A percentile compares a stretch with the other conserved stretches of the same genome.
Evolutionary conservation across 2,888 invertebrate species (phyloP).

Genomic region (Parthenolecanium corni): DNA sequence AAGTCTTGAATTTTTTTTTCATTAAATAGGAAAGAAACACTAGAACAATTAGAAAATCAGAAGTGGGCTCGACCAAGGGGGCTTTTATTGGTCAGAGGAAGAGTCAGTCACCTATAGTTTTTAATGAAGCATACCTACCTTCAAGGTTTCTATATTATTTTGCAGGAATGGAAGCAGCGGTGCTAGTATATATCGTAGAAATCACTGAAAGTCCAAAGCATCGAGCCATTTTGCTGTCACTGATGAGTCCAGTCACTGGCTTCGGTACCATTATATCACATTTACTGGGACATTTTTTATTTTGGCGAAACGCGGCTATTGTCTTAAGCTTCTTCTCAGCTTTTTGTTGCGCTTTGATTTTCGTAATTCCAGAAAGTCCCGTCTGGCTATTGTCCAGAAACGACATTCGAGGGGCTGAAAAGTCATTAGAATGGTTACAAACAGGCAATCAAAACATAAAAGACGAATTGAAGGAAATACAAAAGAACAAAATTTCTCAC

Average conservation of each 20-base stretch:
- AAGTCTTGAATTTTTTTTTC: too few species aligned
- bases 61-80: too few species aligned
- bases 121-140: too few species aligned
- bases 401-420: background rate
- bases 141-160: too few species aligned
- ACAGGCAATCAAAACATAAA: conserved; percentile 51
- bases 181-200: conserved; percentile 56
- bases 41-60: too few species aligned
- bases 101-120: too few species aligned
- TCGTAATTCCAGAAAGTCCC: conserved; percentile 42
- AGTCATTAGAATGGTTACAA: conserved; percentile 40
- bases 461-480: conserved; percentile 49
- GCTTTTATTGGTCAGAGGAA: too few species aligned
- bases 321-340: background rate
- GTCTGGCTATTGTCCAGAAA: conserved; percentile 1
- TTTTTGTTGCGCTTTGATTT: conserved; percentile 35
- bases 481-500: background rate
- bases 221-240: conserved; percentile 53
- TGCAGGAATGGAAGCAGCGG: conserved; percentile 54
- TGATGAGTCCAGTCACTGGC: conserved; percentile 57
- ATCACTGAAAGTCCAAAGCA: conserved; percentile 53
- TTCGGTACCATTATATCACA: conserved; percentile 59
- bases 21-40: too few species aligned
- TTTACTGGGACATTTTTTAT: conserved; percentile 51
- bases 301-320: conserved; percentile 44